These are phyloP conservation scores for Epistrophe grossulariae DNA, from an alignment of 2,888 invertebrate genomes.

Conservation along the genomic window DNA sequence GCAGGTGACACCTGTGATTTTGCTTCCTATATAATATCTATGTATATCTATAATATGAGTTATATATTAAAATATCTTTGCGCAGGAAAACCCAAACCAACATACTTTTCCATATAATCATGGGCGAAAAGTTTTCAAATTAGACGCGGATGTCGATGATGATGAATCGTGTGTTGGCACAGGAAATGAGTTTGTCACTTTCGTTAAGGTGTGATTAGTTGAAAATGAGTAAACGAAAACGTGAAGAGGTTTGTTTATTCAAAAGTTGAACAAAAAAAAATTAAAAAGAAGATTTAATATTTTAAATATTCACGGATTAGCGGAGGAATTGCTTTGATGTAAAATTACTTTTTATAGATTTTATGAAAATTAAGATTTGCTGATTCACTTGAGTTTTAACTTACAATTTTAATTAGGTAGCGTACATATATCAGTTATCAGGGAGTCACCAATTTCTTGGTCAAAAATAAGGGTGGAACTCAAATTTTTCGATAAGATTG, in stretches of 20 bases:
- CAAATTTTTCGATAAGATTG: too few species aligned
- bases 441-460: too few species aligned
- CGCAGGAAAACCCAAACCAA: slow-evolving; percentile 1
- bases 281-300: background rate
- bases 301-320: background rate
- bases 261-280: background rate
- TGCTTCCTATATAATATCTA: slow-evolving; percentile 2
- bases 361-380: background rate
- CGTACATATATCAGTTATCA: too few species aligned
- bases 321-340: background rate
- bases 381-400: background rate
- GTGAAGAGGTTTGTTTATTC: background rate
- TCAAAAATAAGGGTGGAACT: too few species aligned
- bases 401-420: too few species aligned
- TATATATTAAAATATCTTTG: background rate
- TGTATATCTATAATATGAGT: background rate
- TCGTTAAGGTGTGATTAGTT: slow-evolving; percentile 42
- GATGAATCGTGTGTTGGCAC: slow-evolving; percentile 57
- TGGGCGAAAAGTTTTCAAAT: slow-evolving; percentile 69
- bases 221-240: slow-evolving; percentile 31
- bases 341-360: background rate
- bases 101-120: slow-evolving; percentile 55
- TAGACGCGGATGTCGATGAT: slow-evolving; percentile 59
- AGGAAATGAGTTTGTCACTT: slow-evolving; percentile 64
- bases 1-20: slow-evolving; percentile 71